A percentile compares a stretch with the other conserved stretches of the same genome.
These are phyloP conservation scores for Saxicola maurus DNA, from an alignment of 2,797 vertebrate genomes.

Conservation along the genomic window DNA sequence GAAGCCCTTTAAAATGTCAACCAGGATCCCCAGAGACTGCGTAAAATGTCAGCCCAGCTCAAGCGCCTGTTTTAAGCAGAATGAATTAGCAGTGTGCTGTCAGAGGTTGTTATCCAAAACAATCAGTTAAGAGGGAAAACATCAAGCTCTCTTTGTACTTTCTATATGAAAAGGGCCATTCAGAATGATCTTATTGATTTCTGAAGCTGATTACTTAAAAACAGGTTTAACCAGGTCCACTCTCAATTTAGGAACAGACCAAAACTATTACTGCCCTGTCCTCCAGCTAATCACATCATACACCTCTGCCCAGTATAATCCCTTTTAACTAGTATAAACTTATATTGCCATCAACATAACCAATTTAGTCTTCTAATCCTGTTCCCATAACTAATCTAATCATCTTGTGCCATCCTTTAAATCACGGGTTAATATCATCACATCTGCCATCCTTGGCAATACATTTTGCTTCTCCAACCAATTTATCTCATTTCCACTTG, in stretches of 20 bases:
- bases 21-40: slow-evolving; percentile 90
- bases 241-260: slow-evolving; percentile 54
- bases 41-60: slow-evolving; percentile 94
- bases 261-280: slow-evolving; percentile 53
- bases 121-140: slow-evolving; percentile 75
- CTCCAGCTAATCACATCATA: slow-evolving; percentile 50
- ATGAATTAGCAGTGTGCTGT: slow-evolving; percentile 88
- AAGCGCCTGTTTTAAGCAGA: slow-evolving; percentile 95
- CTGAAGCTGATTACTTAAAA: slow-evolving; percentile 67
- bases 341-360: slow-evolving; percentile 40
- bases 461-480: background rate
- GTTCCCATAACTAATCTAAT: slow-evolving; percentile 58
- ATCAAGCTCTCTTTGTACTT: slow-evolving; percentile 74
- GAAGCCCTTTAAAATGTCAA: slow-evolving; percentile 99
- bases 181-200: slow-evolving; percentile 65
- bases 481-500: background rate
- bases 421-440: slow-evolving; percentile 38
- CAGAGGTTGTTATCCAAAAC: slow-evolving; percentile 78
- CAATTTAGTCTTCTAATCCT: slow-evolving; percentile 59
- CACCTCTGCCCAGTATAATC: slow-evolving; percentile 52
- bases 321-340: slow-evolving; percentile 40
- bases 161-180: slow-evolving; percentile 67
- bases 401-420: slow-evolving; percentile 29
- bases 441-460: slow-evolving; percentile 26
- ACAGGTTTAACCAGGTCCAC: slow-evolving; percentile 44